Percentiles rank a stretch among this genome's conserved stretches.
Evolutionary conservation across 2,888 invertebrate genomes (phyloP).

Genomic region (Dryococelus australis): DNA sequence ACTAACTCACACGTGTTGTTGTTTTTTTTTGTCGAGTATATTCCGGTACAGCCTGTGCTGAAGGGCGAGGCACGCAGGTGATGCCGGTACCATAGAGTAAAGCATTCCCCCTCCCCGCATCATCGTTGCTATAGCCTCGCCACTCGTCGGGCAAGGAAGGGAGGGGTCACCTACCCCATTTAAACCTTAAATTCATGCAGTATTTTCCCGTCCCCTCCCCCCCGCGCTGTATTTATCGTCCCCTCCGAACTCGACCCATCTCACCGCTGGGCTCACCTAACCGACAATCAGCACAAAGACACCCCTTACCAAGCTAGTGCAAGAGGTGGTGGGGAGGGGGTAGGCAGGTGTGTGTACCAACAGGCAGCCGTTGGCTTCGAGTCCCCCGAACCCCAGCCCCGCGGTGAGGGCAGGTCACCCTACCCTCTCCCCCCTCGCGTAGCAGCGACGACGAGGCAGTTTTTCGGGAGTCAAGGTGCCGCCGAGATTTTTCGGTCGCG

Average conservation of each 20-base stretch:
- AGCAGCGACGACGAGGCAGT: no score
- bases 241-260: slow-evolving; percentile 23
- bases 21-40: background rate
- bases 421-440: no score
- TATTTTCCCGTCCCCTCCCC: slow-evolving; percentile 34
- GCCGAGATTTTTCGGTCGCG: slow-evolving; percentile 34
- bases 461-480: slow-evolving; percentile 40
- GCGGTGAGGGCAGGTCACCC: background rate
- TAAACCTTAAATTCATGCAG: slow-evolving; percentile 44
- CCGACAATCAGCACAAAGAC: slow-evolving; percentile 42
- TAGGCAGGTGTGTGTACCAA: slow-evolving; percentile 29
- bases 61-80: slow-evolving; percentile 32
- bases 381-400: slow-evolving; percentile 17
- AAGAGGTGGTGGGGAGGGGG: background rate
- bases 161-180: slow-evolving; percentile 31
- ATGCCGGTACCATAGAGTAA: slow-evolving; percentile 25
- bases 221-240: slow-evolving; percentile 32
- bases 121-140: background rate
- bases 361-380: slow-evolving; percentile 29
- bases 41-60: background rate
- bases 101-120: background rate
- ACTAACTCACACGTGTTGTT: background rate
- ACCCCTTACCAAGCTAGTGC: slow-evolving; percentile 13
- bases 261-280: slow-evolving; percentile 31
- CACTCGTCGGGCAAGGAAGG: background rate